phyloP scores from a whole-genome alignment of 2,797 vertebrate genomes.

The Acanthornis magna region DNA sequence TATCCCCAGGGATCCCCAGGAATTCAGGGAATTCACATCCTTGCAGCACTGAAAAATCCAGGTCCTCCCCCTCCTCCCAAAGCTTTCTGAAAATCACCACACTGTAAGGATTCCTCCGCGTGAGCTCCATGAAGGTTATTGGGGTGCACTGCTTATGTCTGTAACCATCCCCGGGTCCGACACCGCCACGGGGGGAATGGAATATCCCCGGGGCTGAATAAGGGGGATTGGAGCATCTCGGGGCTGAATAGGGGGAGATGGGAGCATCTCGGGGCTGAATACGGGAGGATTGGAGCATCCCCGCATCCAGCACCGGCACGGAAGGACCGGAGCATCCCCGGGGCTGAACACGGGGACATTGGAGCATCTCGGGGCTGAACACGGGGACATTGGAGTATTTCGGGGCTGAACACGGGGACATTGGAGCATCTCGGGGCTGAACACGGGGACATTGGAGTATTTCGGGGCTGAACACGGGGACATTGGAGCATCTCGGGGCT shows the following conservation, averaged over 20 bases:
- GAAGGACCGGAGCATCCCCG: no score
- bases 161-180: slow-evolving; percentile 75
- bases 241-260: no score
- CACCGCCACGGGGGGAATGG: neutral
- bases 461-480: neutral
- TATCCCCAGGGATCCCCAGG: neutral
- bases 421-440: neutral
- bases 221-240: neutral
- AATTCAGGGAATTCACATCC: neutral
- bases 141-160: slow-evolving; percentile 77
- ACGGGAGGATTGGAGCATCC: no score
- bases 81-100: neutral
- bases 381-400: neutral
- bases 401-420: neutral
- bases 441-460: neutral
- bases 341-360: no score
- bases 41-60: neutral
- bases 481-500: neutral
- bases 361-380: no score
- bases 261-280: neutral
- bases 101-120: neutral
- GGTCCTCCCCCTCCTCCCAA: neutral
- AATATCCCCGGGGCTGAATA: neutral
- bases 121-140: neutral
- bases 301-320: no score